These are phyloP conservation scores for Alethe castanea DNA, from an alignment of 2,113 vertebrate genomes.

Conservation along the genomic window DNA sequence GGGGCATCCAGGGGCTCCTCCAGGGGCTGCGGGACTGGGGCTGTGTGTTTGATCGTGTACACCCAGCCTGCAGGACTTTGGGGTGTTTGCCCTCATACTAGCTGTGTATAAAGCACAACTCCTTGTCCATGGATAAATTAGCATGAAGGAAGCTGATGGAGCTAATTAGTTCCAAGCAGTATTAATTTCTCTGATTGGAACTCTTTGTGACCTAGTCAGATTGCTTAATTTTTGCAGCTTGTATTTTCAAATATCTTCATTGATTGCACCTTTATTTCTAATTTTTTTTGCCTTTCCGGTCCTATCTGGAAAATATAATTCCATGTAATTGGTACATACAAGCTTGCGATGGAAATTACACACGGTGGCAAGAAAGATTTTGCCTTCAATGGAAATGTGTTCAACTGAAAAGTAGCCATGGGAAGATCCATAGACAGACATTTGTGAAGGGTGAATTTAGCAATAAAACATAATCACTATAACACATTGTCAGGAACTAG, in stretches of 20 bases:
- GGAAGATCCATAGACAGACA: not conserved
- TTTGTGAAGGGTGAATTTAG: not conserved
- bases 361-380: not conserved
- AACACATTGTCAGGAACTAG: not conserved
- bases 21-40: not conserved
- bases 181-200: slow-evolving; percentile 15
- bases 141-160: not conserved
- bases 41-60: rapidly evolving
- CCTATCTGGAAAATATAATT: not conserved
- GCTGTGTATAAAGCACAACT: not conserved
- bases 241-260: not conserved
- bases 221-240: not conserved
- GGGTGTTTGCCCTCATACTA: not conserved
- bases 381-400: not conserved
- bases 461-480: not conserved
- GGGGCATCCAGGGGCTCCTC: rapidly evolving
- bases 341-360: not conserved
- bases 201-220: not conserved
- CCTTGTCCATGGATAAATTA: not conserved
- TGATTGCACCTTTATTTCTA: not conserved
- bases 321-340: not conserved
- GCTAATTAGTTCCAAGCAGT: slow-evolving; percentile 25
- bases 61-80: not conserved
- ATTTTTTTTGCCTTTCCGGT: not conserved
- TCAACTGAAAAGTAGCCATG: not conserved